Conservation (phyloP, 2,797 vertebrate species). For the Tiaroga cobitis region DNA sequence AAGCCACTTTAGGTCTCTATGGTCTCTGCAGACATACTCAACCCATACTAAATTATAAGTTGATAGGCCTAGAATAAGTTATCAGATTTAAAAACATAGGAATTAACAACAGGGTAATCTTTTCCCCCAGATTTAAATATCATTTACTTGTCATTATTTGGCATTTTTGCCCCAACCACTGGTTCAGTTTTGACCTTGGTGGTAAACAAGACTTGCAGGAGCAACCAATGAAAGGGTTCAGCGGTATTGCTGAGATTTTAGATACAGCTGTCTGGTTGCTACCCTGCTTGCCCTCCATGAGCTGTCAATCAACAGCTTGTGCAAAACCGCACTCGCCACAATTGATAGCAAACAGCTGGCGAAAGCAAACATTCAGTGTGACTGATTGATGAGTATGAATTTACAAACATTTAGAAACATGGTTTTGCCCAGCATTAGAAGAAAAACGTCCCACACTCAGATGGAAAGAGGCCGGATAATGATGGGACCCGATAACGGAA, state of each 20-base stretch:
- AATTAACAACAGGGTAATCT: not conserved
- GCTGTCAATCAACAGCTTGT: slow-evolving; percentile 15
- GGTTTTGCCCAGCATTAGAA: slow-evolving; percentile 1
- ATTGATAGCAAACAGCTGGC: slow-evolving; percentile 26
- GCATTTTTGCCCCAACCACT: not conserved
- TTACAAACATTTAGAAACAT: slow-evolving; percentile 15
- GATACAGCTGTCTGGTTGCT: slow-evolving; percentile 25
- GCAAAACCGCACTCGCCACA: not conserved
- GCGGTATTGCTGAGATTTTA: not conserved
- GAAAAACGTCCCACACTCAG: not conserved
- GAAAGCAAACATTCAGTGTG: slow-evolving; percentile 1
- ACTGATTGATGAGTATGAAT: slow-evolving; percentile 40
- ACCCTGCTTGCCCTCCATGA: slow-evolving; percentile 4
- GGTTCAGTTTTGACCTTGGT: not conserved
- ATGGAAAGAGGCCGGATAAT: not conserved
- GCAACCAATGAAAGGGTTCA: slow-evolving; percentile 6
- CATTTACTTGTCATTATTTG: not conserved
- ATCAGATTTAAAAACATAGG: not conserved
- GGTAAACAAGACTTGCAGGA: not conserved
- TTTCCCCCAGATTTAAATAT: not conserved
- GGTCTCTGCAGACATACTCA: not conserved
- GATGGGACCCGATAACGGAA: not conserved
- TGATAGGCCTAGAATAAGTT: not conserved
- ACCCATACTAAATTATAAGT: not conserved
- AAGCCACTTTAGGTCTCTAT: not conserved